Percentiles rank a stretch among this genome's conserved stretches.
Evolutionary conservation across 2,888 invertebrate genomes (phyloP).

Genomic region (Malachius bipustulatus): DNA sequence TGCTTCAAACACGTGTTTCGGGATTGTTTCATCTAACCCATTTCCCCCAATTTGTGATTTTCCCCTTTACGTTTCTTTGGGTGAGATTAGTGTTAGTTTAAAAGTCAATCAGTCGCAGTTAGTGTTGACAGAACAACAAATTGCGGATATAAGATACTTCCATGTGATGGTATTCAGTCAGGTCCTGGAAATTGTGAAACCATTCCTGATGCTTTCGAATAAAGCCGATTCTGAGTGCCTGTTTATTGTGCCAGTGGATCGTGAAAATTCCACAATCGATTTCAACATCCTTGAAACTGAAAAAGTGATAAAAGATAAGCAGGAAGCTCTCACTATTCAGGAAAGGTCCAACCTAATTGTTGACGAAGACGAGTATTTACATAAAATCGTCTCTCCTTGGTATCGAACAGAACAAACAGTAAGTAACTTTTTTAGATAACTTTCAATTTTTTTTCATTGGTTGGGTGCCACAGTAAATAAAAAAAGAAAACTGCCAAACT

Average conservation of each 20-base stretch:
- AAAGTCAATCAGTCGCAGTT: slow-evolving; percentile 40
- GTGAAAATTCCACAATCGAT: slow-evolving; percentile 41
- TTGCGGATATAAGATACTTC: slow-evolving; percentile 47
- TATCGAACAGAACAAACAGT: slow-evolving; percentile 50
- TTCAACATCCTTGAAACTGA: slow-evolving; percentile 46
- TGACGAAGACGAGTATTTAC: slow-evolving; percentile 48
- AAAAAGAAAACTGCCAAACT: too few relatives aligned
- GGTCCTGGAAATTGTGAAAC: slow-evolving; percentile 51
- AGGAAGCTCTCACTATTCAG: slow-evolving; percentile 35
- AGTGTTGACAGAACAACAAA: slow-evolving; percentile 37
- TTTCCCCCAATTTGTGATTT: slow-evolving; percentile 55
- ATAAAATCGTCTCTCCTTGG: slow-evolving; percentile 76
- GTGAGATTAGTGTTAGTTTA: slow-evolving; percentile 44
- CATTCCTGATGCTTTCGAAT: slow-evolving; percentile 45
- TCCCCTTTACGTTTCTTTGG: slow-evolving; percentile 60
- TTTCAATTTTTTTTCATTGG: too few relatives aligned
- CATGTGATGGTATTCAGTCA: slow-evolving; percentile 65
- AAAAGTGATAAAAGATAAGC: slow-evolving; percentile 34
- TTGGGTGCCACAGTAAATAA: too few relatives aligned
- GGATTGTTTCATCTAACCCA: slow-evolving; percentile 47
- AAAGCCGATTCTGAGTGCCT: slow-evolving; percentile 38
- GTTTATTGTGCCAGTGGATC: slow-evolving; percentile 39
- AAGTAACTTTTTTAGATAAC: too few relatives aligned
- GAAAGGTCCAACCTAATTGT: slow-evolving; percentile 43
- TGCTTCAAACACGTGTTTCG: slow-evolving; percentile 43